These are phyloP conservation scores for Eupeodes corollae DNA, from an alignment of 1,140 invertebrate species.

Conservation along the genomic window DNA sequence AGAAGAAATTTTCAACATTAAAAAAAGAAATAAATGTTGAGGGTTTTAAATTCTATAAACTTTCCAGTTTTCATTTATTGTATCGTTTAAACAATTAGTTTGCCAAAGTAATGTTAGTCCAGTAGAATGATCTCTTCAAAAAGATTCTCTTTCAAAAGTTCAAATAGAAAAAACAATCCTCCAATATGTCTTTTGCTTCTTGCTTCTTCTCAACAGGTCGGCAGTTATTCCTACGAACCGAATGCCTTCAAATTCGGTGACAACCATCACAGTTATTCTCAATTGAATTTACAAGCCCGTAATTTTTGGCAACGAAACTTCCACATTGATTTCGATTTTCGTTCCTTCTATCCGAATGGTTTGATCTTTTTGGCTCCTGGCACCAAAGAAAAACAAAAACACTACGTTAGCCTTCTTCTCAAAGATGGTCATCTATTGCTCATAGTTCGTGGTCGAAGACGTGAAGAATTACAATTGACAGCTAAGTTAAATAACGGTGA, in stretches of 20 bases:
- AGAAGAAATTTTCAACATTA: no score
- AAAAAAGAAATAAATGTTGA: no score
- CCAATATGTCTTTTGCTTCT: neutral
- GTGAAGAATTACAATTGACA: conserved; percentile 49
- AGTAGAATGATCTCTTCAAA: no score
- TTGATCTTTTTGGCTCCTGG: conserved; percentile 64
- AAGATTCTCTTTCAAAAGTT: no score
- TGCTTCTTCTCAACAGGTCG: conserved; percentile 43
- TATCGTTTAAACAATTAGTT: no score
- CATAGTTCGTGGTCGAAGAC: conserved; percentile 52
- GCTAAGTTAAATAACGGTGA: conserved; percentile 63
- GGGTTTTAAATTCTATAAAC: no score
- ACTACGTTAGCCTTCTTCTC: conserved; percentile 61
- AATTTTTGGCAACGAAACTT: conserved; percentile 60
- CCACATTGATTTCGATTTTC: conserved; percentile 66
- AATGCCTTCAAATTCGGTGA: conserved; percentile 81
- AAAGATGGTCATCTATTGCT: conserved; percentile 59
- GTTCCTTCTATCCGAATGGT: conserved; percentile 77
- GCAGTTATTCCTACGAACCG: conserved; percentile 62
- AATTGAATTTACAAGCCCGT: conserved; percentile 49
- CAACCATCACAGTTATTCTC: conserved; percentile 60
- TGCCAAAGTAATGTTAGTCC: no score
- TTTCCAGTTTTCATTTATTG: no score
- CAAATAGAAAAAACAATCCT: conserved; percentile 7
- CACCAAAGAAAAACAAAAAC: conserved; percentile 49